Percentiles rank a stretch among this genome's conserved stretches.
These are phyloP conservation scores for Phaonia tiefii DNA, from an alignment of 2,888 invertebrate species.

Conservation along the genomic window DNA sequence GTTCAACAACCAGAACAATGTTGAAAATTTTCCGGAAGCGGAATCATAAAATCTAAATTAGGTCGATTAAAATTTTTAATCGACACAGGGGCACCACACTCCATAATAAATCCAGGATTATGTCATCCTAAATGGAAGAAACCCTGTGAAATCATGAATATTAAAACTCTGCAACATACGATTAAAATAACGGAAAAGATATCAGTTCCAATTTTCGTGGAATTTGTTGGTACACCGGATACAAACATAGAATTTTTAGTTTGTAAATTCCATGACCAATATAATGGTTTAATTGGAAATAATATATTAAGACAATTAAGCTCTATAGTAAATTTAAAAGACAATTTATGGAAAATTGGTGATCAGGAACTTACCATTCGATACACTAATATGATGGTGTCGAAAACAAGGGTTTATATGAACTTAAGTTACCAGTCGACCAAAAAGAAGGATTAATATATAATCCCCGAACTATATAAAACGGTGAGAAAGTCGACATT, in stretches of 20 bases:
- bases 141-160: not conserved
- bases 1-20: not conserved
- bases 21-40: constrained; percentile 1
- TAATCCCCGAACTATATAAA: not conserved
- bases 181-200: not conserved
- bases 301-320: too few relatives aligned
- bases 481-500: not conserved
- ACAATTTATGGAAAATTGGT: too few relatives aligned
- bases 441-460: too few relatives aligned
- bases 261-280: not conserved
- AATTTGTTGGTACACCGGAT: not conserved
- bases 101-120: not conserved
- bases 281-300: not conserved
- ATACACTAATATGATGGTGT: too few relatives aligned
- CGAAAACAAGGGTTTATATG: too few relatives aligned
- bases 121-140: constrained; percentile 5
- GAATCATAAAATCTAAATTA: not conserved
- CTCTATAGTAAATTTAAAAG: too few relatives aligned
- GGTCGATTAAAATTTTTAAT: not conserved
- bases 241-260: not conserved
- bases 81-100: not conserved
- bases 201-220: not conserved
- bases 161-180: not conserved
- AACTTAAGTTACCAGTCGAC: too few relatives aligned
- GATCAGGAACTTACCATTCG: too few relatives aligned